Conservation (phyloP, 1,140 invertebrate species). For the Maniola jurtina region DNA sequence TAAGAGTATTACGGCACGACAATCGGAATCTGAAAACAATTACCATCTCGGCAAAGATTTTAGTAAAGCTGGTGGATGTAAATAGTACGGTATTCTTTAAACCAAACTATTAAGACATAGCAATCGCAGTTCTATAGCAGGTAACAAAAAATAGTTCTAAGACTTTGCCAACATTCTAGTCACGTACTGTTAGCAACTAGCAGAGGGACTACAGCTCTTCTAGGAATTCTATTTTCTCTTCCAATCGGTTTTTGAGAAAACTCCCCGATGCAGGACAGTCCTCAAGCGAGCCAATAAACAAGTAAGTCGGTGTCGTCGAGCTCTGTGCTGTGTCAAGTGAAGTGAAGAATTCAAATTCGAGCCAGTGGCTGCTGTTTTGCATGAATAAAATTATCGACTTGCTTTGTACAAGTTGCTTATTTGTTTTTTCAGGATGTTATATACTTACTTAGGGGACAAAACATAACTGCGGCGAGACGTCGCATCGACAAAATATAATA, state of each 20-base stretch:
- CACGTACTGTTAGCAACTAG: conserved; percentile 15
- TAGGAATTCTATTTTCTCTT: conserved; percentile 26
- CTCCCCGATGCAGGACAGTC: conserved; percentile 13
- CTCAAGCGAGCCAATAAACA: conserved; percentile 24
- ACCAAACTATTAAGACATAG: not conserved
- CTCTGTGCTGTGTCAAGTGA: conserved; percentile 17
- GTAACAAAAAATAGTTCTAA: not conserved
- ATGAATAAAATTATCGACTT: conserved; percentile 6
- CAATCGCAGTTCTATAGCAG: not conserved
- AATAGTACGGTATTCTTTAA: too few species aligned
- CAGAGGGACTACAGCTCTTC: conserved; percentile 15
- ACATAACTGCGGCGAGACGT: too few species aligned
- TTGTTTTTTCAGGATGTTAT: not conserved
- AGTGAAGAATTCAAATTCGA: conserved; percentile 18
- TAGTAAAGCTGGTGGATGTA: too few species aligned
- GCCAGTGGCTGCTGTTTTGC: conserved; percentile 3
- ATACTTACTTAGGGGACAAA: too few species aligned
- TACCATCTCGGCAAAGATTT: too few species aligned
- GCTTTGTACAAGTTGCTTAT: not conserved
- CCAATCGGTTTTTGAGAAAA: conserved; percentile 20
- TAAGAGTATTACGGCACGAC: too few species aligned
- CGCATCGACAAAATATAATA: too few species aligned
- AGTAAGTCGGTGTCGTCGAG: conserved; percentile 14
- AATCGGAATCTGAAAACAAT: too few species aligned
- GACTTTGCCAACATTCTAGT: conserved; percentile 1